These are phyloP conservation scores for Lasius fuliginosus DNA, from an alignment of 2,888 invertebrate species.

Conservation along the genomic window DNA sequence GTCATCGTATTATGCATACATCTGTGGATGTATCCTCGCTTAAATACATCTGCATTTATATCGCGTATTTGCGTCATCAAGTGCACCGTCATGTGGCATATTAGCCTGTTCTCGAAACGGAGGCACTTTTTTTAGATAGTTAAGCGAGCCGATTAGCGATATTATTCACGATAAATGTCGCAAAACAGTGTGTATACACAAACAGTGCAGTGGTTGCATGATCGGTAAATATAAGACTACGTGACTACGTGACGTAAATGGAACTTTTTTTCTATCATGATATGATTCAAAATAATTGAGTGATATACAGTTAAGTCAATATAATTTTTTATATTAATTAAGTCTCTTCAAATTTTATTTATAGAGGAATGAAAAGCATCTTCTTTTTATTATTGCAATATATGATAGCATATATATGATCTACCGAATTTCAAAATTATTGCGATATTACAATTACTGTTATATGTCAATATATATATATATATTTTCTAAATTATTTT, in stretches of 20 bases:
- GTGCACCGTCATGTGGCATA: background rate
- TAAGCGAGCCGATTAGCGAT: conserved; percentile 16
- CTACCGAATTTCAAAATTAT: too few relatives aligned
- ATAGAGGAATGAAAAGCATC: background rate
- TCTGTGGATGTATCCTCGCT: conserved; percentile 10
- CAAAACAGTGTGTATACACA: background rate
- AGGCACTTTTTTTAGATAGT: conserved; percentile 24
- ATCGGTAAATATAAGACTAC: conserved; percentile 11
- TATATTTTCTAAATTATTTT: background rate
- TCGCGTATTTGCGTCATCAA: conserved; percentile 26
- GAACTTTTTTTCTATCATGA: background rate
- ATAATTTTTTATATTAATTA: background rate
- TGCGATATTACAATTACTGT: background rate
- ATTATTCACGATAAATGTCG: conserved; percentile 5
- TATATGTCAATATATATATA: background rate
- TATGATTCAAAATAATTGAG: background rate
- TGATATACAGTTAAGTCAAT: conserved; percentile 20
- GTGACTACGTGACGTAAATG: background rate
- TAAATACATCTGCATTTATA: conserved; percentile 34
- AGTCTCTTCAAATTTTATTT: conserved; percentile 9
- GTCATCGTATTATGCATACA: conserved; percentile 27
- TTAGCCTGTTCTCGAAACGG: conserved; percentile 12
- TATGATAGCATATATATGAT: background rate
- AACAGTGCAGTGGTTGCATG: background rate
- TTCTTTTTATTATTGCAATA: background rate